Base-by-base conservation (phyloP, 2,113 vertebrate genomes). In the Labeo catla region DNA sequence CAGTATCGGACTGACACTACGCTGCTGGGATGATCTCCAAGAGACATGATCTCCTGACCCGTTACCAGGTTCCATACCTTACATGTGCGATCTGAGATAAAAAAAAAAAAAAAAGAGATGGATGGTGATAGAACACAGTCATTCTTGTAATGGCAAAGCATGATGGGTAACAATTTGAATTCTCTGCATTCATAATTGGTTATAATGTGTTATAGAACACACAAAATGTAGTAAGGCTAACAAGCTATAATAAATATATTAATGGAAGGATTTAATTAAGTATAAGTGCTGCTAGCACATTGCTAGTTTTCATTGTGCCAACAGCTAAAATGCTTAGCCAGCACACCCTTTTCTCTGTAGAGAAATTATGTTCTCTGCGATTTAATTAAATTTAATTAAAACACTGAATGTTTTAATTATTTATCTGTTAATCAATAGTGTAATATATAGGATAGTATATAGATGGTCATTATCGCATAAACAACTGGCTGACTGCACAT, bases 11-110 rank as follows among this genome's bases (percentile, higher is more conserved):
- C 93, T n/a, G 95, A 99, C 73, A 97, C 95, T 0, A 99, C 97
- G 5, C 97, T 99, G 93, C 97, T 98, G 80, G 94, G 95, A 86
- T 96, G 95, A 73, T 94, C 95, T 2, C 92, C 92, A 6, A 96
- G 89, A 80, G 98, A 99, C 98, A 99, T 99, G 86, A 99, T 99
- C 93, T 99, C 98, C 90, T 99, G 98, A 83, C 98, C 98, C 2
- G 98, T 99, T 88, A 99, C 98, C 87, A 99, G 93, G 92, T 99
- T 99, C 98, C 98, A 99, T n/a, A 99, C 97, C 94, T 99, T 99
- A 92, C 98, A 99, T 13, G 96, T 98, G 19, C 98, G 97, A 90
- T 99, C 98, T 99, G 92, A 90, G 89, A 85, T 50, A 83, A 89
- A 57, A 74, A 15, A 82, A 28, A 81, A 5, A 86, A n/a, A n/a